Evolutionary conservation across 2,113 vertebrate species (phyloP), one percentile per base, ranked within the genome.

Genomic region (Falco punctatus): DNA sequence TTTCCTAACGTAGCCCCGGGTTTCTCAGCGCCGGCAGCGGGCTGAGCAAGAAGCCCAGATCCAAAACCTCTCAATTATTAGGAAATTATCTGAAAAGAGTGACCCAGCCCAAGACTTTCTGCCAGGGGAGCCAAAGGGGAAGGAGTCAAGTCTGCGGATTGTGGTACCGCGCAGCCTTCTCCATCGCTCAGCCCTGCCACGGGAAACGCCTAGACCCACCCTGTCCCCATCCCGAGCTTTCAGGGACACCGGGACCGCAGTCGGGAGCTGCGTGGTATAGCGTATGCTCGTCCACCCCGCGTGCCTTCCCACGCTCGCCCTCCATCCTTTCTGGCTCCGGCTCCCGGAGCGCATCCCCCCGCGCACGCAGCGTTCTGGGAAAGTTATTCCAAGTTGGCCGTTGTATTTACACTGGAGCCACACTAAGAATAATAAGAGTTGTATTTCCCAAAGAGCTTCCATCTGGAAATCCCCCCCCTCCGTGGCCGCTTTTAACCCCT

Each of bases 181-280:
- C 69, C n/a, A 0, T 16, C 1, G 0, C 17, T 3, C n/a, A 9
- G 26, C 26, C 18, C 15, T 3, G 27, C 35, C 6, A 2, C 4
- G 38, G 15, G 4, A 38, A 58, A 10, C 5, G 0, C 26, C 44
- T 62, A 1, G 2, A 15, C 13, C 42, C 54, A 2, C 38, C 75
- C 44, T 17, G 1, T 33, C 18, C 27, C 52, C 57, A 9, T 5
- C 24, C 51, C 1, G 7, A 59, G 24, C 28, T 67, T 51, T 64
- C 0, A 6, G 84, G 70, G 66, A 17, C 24, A 13, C 28, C 40
- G 0, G 1, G 20, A 0, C 18, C 1, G 4, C 33, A 22, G 14
- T 1, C 1, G 15, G n/a, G 44, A 42, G 13, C 26, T 27, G 51
- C 2, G 0, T 2, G n/a, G 3, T 2, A 4, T 13, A 8, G 28